These are phyloP conservation scores for Otolemur crassicaudatus DNA, from an alignment of 2,797 vertebrate genomes.

Conservation along the genomic window DNA sequence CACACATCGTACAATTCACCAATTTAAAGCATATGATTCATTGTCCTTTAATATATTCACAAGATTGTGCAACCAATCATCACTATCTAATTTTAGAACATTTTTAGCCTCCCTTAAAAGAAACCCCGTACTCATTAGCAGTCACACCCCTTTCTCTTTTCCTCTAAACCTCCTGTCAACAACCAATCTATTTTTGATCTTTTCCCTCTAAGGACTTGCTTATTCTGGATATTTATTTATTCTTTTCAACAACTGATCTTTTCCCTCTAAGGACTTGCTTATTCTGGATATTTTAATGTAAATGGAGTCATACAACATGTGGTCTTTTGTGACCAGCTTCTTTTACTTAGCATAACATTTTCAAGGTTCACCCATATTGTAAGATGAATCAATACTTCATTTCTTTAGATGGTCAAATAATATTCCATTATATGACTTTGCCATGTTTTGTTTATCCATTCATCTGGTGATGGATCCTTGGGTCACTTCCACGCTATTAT, in stretches of 20 bases:
- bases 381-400: background rate
- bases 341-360: background rate
- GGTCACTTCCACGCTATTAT: background rate
- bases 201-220: background rate
- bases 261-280: background rate
- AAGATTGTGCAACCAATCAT: background rate
- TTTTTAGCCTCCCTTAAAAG: background rate
- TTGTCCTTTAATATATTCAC: background rate
- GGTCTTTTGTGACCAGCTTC: background rate
- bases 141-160: background rate
- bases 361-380: background rate
- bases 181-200: background rate
- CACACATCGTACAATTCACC: background rate
- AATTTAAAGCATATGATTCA: background rate
- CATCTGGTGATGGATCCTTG: background rate
- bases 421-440: background rate
- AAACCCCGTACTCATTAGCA: background rate
- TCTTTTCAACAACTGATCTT: background rate
- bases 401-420: background rate
- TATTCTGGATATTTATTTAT: background rate
- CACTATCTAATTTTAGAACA: background rate
- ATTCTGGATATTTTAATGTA: background rate
- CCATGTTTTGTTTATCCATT: background rate
- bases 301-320: background rate
- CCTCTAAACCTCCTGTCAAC: background rate